Evolutionary conservation across 2,888 invertebrate genomes (phyloP), one percentile per base, ranked within the genome.

Genomic region (Chaitophorus viminalis): DNA sequence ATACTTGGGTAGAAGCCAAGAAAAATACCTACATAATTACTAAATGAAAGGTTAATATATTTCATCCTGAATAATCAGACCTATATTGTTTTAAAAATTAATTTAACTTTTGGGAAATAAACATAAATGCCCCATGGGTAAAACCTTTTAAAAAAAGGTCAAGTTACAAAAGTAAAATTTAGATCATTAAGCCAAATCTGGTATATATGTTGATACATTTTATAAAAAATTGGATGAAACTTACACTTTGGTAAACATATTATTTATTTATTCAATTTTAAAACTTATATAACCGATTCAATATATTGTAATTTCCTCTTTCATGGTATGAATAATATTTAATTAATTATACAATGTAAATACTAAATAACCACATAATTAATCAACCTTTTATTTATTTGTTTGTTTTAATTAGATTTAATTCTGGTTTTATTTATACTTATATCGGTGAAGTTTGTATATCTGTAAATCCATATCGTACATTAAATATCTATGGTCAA

Each of bases 361-460:
- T 54, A 54, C 17, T 54, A 54, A 54, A 54, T 60, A 60, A 46
- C 11, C 14, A 11, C 14, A 2, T 11, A 1, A 46, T 46, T 46
- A 46, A 46, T 46, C n/a, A n/a, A n/a, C n/a, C n/a, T n/a, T n/a
- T 1, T 25, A 54, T 1, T 18, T 60, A 0, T 46, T 60, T 60
- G 75, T 75, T 39, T 78, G 90, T 92, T 91, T 91, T 90, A 92
- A 93, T n/a, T 93, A 98, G 98, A 91, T 98, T 96, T 91, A 95
- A 96, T 92, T 94, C 95, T 92, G 96, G 97, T 90, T 95, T 95
- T 92, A 98, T 99, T 91, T 99, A 99, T 93, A 98, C 99, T 14
- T 99, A 99, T 93, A 99, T 99, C 90, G 99, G 99, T 74, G 99
- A 99, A 93, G 98, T 98, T 90, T 95, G 97, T 91, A 97, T 99